These are phyloP conservation scores for Latrodectus geometricus DNA, from an alignment of 1,140 invertebrate species.

Conservation along the genomic window DNA sequence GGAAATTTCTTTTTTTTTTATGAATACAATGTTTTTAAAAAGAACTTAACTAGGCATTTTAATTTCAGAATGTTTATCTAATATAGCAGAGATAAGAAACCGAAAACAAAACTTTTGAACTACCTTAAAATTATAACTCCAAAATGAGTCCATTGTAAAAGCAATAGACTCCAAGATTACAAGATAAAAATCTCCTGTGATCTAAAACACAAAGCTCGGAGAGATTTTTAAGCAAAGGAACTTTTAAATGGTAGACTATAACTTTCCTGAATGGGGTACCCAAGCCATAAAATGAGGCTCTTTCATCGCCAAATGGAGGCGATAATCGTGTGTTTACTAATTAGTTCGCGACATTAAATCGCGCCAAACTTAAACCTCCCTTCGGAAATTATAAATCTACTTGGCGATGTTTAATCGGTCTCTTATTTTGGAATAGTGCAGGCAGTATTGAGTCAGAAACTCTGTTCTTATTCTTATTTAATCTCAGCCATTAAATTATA, in stretches of 20 bases:
- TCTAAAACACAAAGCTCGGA: not conserved
- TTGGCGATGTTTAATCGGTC: not conserved
- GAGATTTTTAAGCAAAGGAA: not conserved
- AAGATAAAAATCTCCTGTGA: not conserved
- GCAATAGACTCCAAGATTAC: not conserved
- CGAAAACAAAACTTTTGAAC: too few relatives aligned
- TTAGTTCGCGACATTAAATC: conserved; percentile 7
- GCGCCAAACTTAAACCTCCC: not conserved
- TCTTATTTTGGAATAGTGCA: not conserved
- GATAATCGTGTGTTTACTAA: conserved; percentile 22
- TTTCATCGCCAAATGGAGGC: conserved; percentile 13
- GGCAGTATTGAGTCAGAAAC: not conserved
- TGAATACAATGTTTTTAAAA: too few relatives aligned
- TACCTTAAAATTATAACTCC: too few relatives aligned
- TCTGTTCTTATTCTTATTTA: not conserved
- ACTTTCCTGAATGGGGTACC: not conserved
- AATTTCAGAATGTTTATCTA: too few relatives aligned
- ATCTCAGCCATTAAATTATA: not conserved
- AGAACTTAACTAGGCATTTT: too few relatives aligned
- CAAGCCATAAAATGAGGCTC: not conserved
- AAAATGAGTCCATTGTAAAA: too few relatives aligned
- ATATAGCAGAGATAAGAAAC: too few relatives aligned
- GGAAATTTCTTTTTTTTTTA: too few relatives aligned
- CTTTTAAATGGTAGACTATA: not conserved
- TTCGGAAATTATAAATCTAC: conserved; percentile 16